These are phyloP conservation scores for Poecilia wingei DNA, from an alignment of 2,797 vertebrate genomes.

Conservation along the genomic window DNA sequence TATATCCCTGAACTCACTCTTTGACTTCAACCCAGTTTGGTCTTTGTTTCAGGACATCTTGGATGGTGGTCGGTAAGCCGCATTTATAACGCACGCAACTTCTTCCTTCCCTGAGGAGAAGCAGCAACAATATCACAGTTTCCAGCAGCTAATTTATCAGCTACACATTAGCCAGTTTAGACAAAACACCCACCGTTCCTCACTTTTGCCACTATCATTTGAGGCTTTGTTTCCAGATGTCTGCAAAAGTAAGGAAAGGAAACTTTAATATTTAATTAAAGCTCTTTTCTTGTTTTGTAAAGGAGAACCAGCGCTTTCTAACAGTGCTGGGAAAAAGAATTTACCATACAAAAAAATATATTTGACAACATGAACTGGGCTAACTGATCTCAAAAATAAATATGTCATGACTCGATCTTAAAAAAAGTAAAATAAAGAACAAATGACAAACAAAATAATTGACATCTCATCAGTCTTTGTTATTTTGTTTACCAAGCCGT, in stretches of 20 bases:
- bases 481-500: too few species aligned
- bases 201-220: conserved; percentile 60
- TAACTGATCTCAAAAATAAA: not conserved
- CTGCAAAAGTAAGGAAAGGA: conserved; percentile 52
- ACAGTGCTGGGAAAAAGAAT: not conserved
- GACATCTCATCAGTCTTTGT: not conserved
- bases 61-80: conserved; percentile 82
- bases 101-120: conserved; percentile 64
- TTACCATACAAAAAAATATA: not conserved
- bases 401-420: not conserved
- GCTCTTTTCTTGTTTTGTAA: not conserved
- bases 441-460: not conserved
- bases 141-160: not conserved
- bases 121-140: not conserved
- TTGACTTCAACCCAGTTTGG: conserved; percentile 90
- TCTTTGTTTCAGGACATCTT: conserved; percentile 85
- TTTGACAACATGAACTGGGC: not conserved
- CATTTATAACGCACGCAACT: conserved; percentile 86
- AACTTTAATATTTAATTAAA: not conserved
- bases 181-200: conserved; percentile 70
- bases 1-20: conserved; percentile 83
- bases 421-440: not conserved
- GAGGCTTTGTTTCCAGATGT: conserved; percentile 61
- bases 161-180: not conserved
- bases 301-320: not conserved